Base-by-base conservation (phyloP, 2,888 invertebrate species). In the Eustalomyia histrio region DNA sequence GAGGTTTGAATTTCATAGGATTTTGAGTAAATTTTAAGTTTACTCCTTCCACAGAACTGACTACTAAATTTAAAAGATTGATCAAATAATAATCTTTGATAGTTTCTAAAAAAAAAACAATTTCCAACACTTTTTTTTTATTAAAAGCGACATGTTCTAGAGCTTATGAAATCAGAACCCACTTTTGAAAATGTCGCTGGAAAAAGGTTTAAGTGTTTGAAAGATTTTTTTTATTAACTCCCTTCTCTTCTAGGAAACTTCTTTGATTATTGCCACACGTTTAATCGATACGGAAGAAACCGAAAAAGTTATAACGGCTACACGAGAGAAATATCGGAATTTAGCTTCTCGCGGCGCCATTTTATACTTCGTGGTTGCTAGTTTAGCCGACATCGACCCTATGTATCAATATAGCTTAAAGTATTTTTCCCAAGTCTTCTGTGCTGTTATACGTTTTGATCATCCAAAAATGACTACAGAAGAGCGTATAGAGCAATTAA, bases 371-470 rank as follows among this genome's bases (percentile, higher is more conserved):
- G 96, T 97, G 0, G 96, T 98, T 2, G 95, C 97, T 0, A 95
- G 95, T 87, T 91, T 98, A 17, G 95, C 96, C 0, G 95, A 97
- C 86, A 95, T 98, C 76, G 97, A 98, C 90, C 96, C 97, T 0
- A 98, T 98, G 98, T 98, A 98, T 90, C 98, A 98, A 91, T 98
- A 95, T 91, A 97, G 97, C 0, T 91, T 98, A 47, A 97, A 96
- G 86, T 97, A 97, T 91, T 98, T 97, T 88, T 96, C 93, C 0
- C 87, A 90, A 78, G 93, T 97, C 1, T 95, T 97, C 87, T 95
- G 95, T 86, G 92, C 92, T 83, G 97, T 97, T 0, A 96, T 97
- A 83, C 94, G 95, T 82, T 93, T 92, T 53, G 95, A 95, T 86
- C 95, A 94, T 86, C 94, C 94, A 69, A 91, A 92, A 64, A 92